Conservation (phyloP, 2,888 invertebrate genomes). For the Fragum fragum region DNA sequence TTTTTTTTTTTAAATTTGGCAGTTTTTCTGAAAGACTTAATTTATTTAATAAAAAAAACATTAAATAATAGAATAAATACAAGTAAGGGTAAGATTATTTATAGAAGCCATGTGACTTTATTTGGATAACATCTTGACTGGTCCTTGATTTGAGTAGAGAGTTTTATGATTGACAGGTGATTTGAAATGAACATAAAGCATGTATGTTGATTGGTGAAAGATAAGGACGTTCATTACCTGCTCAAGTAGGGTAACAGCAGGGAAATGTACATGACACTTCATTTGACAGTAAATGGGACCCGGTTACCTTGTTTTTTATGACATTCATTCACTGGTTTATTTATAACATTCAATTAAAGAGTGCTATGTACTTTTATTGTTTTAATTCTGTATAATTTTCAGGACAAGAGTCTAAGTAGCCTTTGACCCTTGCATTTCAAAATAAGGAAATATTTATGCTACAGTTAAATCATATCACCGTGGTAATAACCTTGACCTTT, state of each 20-base stretch:
- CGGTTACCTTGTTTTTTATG: background rate
- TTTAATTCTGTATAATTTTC: too few relatives aligned
- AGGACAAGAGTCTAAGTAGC: too few relatives aligned
- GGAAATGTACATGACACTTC: constrained; percentile 8
- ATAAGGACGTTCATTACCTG: background rate
- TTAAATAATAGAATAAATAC: too few relatives aligned
- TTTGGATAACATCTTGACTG: background rate
- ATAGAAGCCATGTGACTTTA: constrained; percentile 58
- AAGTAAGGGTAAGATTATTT: constrained; percentile 36
- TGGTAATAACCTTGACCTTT: too few relatives aligned
- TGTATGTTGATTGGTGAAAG: constrained; percentile 17
- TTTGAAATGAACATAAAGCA: background rate
- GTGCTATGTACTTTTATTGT: too few relatives aligned
- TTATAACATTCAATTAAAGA: too few relatives aligned
- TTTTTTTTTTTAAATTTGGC: too few relatives aligned
- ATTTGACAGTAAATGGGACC: background rate
- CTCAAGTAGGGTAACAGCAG: constrained; percentile 11
- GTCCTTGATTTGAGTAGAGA: constrained; percentile 17
- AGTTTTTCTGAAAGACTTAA: too few relatives aligned
- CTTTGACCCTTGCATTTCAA: too few relatives aligned
- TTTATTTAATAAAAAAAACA: too few relatives aligned
- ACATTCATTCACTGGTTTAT: background rate
- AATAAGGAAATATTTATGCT: too few relatives aligned
- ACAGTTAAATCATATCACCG: too few relatives aligned
- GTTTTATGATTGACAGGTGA: constrained; percentile 23